A percentile compares a stretch with the other conserved stretches of the same genome.
Evolutionary conservation across 1,140 invertebrate species (phyloP).

Genomic region (Bombus pascuorum): DNA sequence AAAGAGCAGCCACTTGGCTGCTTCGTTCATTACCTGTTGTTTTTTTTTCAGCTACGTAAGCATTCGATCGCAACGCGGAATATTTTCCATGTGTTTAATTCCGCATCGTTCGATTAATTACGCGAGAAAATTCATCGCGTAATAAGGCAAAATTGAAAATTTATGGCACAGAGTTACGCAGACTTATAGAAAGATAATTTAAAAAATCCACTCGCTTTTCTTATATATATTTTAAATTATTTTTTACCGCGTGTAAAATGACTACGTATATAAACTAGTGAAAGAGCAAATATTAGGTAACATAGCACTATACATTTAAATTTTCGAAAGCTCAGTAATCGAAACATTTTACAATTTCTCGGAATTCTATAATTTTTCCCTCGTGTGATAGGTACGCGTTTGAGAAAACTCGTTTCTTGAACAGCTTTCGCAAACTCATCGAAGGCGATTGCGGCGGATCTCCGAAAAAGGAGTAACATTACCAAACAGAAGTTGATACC

Average conservation of each 20-base stretch:
- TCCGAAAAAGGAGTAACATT: not conserved
- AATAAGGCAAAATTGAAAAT: not conserved
- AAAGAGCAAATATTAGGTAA: not conserved
- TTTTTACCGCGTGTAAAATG: no score
- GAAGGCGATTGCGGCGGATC: not conserved
- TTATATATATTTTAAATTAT: no score
- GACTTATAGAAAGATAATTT: not conserved
- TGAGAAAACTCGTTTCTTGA: not conserved
- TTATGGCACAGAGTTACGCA: not conserved
- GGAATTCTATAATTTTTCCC: not conserved
- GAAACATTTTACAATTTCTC: not conserved
- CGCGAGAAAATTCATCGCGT: not conserved
- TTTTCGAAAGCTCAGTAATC: not conserved
- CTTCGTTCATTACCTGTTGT: slow-evolving; percentile 1
- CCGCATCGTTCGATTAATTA: not conserved
- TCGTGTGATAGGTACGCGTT: not conserved
- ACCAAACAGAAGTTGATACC: slow-evolving; percentile 39
- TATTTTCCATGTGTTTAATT: not conserved
- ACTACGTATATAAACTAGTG: no score
- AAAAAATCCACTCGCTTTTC: no score
- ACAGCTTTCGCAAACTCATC: not conserved
- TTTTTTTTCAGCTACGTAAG: not conserved
- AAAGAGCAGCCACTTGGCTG: not conserved
- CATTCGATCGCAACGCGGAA: not conserved
- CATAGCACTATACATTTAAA: not conserved